Base-by-base conservation (phyloP, 2,113 vertebrate genomes). In the Sylvilagus bachmani region DNA sequence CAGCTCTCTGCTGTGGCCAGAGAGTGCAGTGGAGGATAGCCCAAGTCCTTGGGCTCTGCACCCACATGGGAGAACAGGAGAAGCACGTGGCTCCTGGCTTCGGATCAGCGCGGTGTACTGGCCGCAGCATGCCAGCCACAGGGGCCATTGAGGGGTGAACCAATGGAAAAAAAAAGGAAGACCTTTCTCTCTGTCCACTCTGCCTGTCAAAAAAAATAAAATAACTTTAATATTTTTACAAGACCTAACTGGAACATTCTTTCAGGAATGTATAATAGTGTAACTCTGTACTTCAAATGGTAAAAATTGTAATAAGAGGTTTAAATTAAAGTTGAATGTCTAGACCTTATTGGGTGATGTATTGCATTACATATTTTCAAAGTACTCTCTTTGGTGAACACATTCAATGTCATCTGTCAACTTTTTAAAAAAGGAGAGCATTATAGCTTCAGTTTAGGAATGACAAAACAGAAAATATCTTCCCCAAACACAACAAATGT, bases 291-390 rank as follows among this genome's bases (percentile, higher is more conserved):
- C 88, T 95, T 95, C 27, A 85, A 86, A 64, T 13, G 4, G 7
- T 17, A 66, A 75, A 92, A 84, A 6, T 64, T 67, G 10, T 77
- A 61, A 78, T 53, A 66, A 86, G 3, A 74, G 2, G 1, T 89
- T 89, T 77, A 80, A 3, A 67, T 84, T 69, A 77, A 87, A 84
- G 84, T 69, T n/a, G 64, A 91, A 5, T 86, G 90, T 51, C 55
- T 62, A 70, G 27, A 86, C 17, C 8, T 36, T 49, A 22, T 66
- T 53, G 36, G 58, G 12, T 9, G 78, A 49, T 82, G 0, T n/a
- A 58, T 22, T 58, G 5, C 6, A 44, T 25, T 66, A 67, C 5
- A 8, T 70, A 80, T 33, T 73, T 87, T 64, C 33, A 80, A 85
- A 25, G 3, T 9, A 84, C n/a, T 33, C 6, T 85, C 90, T 49